Evolutionary conservation across 2,113 vertebrate genomes (phyloP).

Genomic region (Willisornis vidua): DNA sequence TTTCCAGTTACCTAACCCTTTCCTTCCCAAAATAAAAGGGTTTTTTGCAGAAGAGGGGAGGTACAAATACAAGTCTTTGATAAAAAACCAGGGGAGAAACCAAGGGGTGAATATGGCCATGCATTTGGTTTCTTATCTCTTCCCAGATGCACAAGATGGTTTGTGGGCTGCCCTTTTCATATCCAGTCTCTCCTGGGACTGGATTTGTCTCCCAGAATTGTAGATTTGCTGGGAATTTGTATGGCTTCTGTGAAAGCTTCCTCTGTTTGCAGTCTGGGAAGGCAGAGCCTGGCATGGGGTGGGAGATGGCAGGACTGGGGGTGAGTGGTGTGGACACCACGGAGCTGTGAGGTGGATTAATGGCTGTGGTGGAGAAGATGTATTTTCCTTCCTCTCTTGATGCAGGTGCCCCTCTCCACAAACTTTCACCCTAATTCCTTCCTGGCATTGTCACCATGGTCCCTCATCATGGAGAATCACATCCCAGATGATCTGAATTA

Average conservation of each 20-base stretch:
- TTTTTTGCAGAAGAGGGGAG: neutral
- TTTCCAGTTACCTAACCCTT: neutral
- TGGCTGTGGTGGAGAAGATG: neutral
- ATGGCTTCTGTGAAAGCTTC: neutral
- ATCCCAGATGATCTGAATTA: neutral
- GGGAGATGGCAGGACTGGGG: neutral
- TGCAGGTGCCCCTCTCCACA: neutral
- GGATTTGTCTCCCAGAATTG: neutral
- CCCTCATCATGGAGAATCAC: neutral
- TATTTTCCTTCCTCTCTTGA: neutral
- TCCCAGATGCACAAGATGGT: neutral
- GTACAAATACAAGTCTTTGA: neutral
- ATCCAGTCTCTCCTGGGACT: neutral
- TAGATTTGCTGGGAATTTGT: neutral
- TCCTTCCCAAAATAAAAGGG: neutral
- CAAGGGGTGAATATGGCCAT: neutral
- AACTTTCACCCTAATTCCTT: neutral
- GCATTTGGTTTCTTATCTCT: neutral
- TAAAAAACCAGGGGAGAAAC: neutral
- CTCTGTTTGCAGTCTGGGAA: neutral
- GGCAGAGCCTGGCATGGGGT: neutral
- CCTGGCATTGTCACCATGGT: neutral
- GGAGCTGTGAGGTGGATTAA: neutral
- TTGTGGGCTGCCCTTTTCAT: neutral
- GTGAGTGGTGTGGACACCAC: neutral